Evolutionary conservation across 2,113 vertebrate species (phyloP).

Genomic region (Mustelus asterias): DNA sequence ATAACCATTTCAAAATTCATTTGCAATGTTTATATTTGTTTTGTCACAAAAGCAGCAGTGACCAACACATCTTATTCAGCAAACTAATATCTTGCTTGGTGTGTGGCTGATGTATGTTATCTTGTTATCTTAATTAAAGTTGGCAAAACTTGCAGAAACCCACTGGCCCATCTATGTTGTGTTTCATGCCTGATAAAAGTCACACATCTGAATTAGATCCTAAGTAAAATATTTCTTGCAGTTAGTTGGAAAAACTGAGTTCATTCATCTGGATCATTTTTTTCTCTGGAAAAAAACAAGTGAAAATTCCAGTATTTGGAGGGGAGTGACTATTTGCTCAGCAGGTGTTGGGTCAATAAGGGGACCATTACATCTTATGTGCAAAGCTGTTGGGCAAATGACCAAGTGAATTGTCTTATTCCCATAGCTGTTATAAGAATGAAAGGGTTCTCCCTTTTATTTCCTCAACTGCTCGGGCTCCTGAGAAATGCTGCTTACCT

Average conservation of each 20-base stretch:
- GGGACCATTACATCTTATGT: constrained; percentile 23
- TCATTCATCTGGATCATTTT: background rate
- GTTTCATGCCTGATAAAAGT: background rate
- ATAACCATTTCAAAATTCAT: background rate
- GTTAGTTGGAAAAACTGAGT: background rate
- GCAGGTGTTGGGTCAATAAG: constrained; percentile 27
- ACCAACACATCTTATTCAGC: background rate
- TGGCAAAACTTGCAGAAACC: background rate
- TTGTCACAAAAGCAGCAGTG: background rate
- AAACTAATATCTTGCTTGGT: background rate
- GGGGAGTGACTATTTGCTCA: constrained; percentile 16
- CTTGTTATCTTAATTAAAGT: background rate
- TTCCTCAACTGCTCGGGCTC: constrained; percentile 22
- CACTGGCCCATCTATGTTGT: background rate
- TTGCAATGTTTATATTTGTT: background rate
- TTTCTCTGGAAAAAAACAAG: background rate
- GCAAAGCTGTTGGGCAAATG: constrained; percentile 33
- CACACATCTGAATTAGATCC: background rate
- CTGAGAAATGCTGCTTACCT: constrained; percentile 25
- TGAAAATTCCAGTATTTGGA: constrained; percentile 25
- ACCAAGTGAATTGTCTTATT: constrained; percentile 35
- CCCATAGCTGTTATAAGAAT: constrained; percentile 33
- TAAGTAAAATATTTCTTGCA: background rate
- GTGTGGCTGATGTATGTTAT: background rate
- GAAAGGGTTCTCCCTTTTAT: constrained; percentile 26